Evolutionary conservation across 2,888 invertebrate species (phyloP), one percentile per base, ranked within the genome.

Genomic region (Cephalotes varians): DNA sequence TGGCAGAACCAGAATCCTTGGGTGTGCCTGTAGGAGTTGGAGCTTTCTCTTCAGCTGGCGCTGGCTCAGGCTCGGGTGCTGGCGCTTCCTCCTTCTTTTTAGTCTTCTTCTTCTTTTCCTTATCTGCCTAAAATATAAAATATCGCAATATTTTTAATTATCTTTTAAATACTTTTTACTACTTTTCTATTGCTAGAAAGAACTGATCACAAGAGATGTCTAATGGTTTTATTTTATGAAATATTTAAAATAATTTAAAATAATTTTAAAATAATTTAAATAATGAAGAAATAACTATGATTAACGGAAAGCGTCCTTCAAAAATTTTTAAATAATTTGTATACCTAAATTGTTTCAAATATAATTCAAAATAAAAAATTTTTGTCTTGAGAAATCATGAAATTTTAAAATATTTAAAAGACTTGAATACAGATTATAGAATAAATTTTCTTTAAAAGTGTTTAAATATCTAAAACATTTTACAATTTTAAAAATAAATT

Each of bases 31-130:
- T 92, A 21, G 95, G 94, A 69, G 95, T 95, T 90, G 96, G 95
- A 87, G 96, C 95, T 87, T 96, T 95, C 72, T 94, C 94, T 91
- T 96, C 95, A 60, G 96, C 95, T 91, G 97, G 96, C 60, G 96
- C 95, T 91, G 97, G 96, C 88, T 97, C 96, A 73, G 97, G 96
- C 90, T 96, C 96, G 89, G 97, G 96, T 85, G 97, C 97, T 89
- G 97, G 96, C 91, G 91, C 96, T 96, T 97, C 97, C 97, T 97
- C 98, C 97, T 97, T 97, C 93, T 92, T 94, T 89, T 92, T 94
- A 84, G 92, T 93, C 92, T 97, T 97, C 96, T 98, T 97, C 96
- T 98, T 98, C 97, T 98, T 98, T 95, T 98, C 98, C 96, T 98
- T 98, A 96, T 98, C 98, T 96, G 98, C 98, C 98, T 98, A 91